Conservation (phyloP, 2,797 vertebrate species). For the Crocidura indochinensis region DNA sequence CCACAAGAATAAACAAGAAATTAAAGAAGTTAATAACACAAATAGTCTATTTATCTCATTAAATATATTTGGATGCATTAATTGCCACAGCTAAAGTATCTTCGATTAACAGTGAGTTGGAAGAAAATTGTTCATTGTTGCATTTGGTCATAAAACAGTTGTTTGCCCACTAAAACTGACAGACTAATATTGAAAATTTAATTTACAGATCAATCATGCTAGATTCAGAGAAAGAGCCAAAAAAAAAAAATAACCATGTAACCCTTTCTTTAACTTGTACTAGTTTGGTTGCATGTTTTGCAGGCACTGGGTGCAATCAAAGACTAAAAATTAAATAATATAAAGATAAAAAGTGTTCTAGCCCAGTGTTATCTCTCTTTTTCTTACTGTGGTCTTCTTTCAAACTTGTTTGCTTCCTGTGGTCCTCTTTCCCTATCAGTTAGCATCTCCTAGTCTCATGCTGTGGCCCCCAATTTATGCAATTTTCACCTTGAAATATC, state of each 20-base stretch:
- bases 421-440: no score
- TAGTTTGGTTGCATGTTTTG: no score
- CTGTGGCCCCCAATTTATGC: no score
- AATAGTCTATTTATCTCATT: constrained; percentile 40
- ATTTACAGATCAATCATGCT: constrained; percentile 75
- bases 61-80: constrained; percentile 54
- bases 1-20: constrained; percentile 62
- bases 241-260: constrained; percentile 51
- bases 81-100: constrained; percentile 53
- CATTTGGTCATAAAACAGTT: constrained; percentile 66
- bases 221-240: not conserved
- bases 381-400: no score
- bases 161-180: constrained; percentile 52
- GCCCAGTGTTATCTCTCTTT: no score
- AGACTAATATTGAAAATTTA: constrained; percentile 56
- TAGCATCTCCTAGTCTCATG: no score
- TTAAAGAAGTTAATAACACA: constrained; percentile 35
- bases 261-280: constrained; percentile 33
- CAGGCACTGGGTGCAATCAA: no score
- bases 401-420: no score
- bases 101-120: constrained; percentile 54
- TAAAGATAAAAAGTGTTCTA: no score
- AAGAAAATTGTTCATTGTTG: constrained; percentile 70
- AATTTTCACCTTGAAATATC: no score
- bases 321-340: no score